Evolutionary conservation across 2,113 vertebrate genomes (phyloP), one percentile per base, ranked within the genome.

Genomic region (Ivindomyrus marchei): DNA sequence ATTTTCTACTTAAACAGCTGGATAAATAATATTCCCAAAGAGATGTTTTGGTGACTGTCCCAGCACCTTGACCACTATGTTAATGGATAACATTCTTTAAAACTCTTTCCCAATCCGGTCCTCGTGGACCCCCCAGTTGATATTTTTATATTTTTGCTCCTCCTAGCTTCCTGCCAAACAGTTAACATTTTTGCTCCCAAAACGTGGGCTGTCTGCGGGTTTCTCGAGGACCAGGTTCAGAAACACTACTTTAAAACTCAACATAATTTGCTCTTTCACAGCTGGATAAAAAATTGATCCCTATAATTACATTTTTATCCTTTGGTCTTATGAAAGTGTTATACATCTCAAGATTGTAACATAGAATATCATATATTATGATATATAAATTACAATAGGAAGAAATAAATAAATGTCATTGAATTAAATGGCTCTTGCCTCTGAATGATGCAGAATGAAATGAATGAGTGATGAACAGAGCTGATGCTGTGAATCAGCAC

Each of bases 391-490:
- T 0, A 89, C 77, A 85, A 92, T 45, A 93, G 91, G 46, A 88
- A 83, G 91, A 89, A 31, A 56, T 3, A 89, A 91, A 83, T 90
- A 91, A 92, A 93, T 91, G 53, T 84, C 10, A 50, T 89, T 49
- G 83, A 91, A 89, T 89, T 39, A 39, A 92, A 91, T 90, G 91
- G 84, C 88, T 90, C 87, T 89, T 93, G 89, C 91, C 90, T 90
- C 83, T 49, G 53, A 77, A 89, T 93, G 91, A 94, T 92, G 93
- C 92, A 92, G 17, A 0, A 1, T 27, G 85, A 91, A 88, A 91
- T 92, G 93, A 93, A 92, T 85, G 92, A 92, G 90, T 91, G 87
- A 66, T 11, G 89, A 84, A 90, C 92, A 89, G 70, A 91, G 86
- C 87, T 53, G 85, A n/a, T 31, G 42, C 21, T 83, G n/a, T 6